phyloP scores from a whole-genome alignment of 2,888 invertebrate genomes.

The Linnaemya tessellans region DNA sequence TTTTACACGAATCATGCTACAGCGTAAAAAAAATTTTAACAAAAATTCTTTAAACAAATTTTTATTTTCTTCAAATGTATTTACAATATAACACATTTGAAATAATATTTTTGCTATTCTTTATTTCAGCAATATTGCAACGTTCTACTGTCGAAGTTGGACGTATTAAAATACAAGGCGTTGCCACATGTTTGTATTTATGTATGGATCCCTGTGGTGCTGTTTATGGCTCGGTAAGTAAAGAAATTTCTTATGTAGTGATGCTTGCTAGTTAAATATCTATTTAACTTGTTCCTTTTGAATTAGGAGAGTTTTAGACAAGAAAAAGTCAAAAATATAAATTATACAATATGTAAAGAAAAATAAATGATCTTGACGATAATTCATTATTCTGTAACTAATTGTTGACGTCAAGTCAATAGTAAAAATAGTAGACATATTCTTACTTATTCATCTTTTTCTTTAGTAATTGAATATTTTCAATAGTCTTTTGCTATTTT shows the following conservation, averaged over 20 bases:
- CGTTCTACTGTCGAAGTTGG: conserved; percentile 89
- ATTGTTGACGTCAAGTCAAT: too few species aligned
- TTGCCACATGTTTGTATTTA: conserved; percentile 93
- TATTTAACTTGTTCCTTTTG: not conserved
- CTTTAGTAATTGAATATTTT: too few species aligned
- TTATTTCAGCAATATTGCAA: conserved; percentile 87
- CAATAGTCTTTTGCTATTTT: too few species aligned
- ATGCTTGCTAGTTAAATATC: not conserved
- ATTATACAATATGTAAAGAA: too few species aligned
- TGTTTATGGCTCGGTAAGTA: conserved; percentile 94
- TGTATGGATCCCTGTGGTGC: conserved; percentile 95
- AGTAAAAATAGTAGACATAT: too few species aligned
- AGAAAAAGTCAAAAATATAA: not conserved
- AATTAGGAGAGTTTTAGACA: not conserved
- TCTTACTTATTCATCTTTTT: too few species aligned
- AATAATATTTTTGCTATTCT: conserved; percentile 10
- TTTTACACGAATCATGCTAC: too few species aligned
- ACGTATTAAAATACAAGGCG: conserved; percentile 94
- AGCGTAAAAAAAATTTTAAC: too few species aligned
- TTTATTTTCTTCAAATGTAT: not conserved
- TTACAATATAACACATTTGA: not conserved
- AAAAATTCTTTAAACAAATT: too few species aligned
- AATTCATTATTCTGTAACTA: too few species aligned
- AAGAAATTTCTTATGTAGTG: not conserved
- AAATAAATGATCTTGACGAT: too few species aligned